Evolutionary conservation across 2,888 invertebrate species (phyloP).

Genomic region (Cotesia congregata): DNA sequence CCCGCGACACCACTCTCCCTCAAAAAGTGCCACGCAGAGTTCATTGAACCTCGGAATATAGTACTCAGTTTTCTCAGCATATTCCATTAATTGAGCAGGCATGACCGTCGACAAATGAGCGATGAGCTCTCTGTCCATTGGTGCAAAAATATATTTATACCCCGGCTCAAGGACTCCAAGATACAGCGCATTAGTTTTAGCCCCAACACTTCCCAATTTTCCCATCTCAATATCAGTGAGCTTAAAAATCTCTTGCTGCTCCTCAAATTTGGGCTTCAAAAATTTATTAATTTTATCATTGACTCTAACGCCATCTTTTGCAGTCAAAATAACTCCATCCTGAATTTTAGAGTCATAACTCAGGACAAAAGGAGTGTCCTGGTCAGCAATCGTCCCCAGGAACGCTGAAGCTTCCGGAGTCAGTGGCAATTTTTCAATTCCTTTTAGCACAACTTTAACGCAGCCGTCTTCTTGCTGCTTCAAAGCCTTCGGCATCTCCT

Average conservation of each 20-base stretch:
- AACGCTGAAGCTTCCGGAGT: conserved; percentile 56
- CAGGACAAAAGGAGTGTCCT: conserved; percentile 53
- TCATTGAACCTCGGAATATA: conserved; percentile 65
- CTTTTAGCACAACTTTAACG: conserved; percentile 55
- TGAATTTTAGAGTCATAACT: conserved; percentile 52
- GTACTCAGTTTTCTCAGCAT: conserved; percentile 52
- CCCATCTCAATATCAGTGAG: conserved; percentile 47
- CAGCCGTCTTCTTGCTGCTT: conserved; percentile 52
- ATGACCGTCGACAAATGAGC: conserved; percentile 52
- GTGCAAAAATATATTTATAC: conserved; percentile 49
- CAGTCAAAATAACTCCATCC: conserved; percentile 45
- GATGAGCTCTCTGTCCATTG: conserved; percentile 51
- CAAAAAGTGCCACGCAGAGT: conserved; percentile 62
- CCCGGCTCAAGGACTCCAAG: conserved; percentile 41
- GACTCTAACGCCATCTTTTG: conserved; percentile 50
- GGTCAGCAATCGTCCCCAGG: conserved; percentile 51
- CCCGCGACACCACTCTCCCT: conserved; percentile 62
- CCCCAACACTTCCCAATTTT: conserved; percentile 55
- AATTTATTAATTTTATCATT: conserved; percentile 56
- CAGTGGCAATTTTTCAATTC: conserved; percentile 54
- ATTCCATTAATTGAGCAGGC: conserved; percentile 55
- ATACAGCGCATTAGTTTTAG: conserved; percentile 45
- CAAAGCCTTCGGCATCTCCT: conserved; percentile 54
- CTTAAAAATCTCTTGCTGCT: not conserved
- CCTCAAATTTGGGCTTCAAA: conserved; percentile 54